Percentiles rank a stretch among this genome's conserved stretches.
Conservation (phyloP, 2,888 invertebrate species). For the Salpingus planirostris region DNA sequence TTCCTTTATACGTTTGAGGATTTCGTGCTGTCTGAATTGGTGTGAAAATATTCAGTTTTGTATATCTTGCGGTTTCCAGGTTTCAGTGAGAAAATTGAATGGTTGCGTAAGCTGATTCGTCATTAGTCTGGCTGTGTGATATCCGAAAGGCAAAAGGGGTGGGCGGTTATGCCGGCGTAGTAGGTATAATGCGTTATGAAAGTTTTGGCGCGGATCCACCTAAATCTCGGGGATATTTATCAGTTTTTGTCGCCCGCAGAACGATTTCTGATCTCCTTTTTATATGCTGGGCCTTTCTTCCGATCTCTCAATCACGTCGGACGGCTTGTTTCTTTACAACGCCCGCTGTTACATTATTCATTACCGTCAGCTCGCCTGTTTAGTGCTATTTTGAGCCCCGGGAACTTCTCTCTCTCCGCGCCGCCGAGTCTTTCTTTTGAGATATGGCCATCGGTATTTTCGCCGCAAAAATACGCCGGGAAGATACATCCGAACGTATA, state of each 20-base stretch:
- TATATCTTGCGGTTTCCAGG: too few relatives aligned
- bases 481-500: too few relatives aligned
- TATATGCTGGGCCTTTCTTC: conserved; percentile 42
- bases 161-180: conserved; percentile 2
- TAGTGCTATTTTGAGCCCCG: conserved; percentile 28
- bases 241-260: conserved; percentile 42
- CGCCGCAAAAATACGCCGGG: conserved; percentile 11
- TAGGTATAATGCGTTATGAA: conserved; percentile 25
- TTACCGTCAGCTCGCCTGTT: conserved; percentile 31
- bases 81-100: too few relatives aligned
- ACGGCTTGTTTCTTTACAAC: conserved; percentile 42
- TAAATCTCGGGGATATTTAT: conserved; percentile 42
- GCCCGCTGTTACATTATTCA: conserved; percentile 43
- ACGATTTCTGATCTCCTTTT: conserved; percentile 45
- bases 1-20: too few relatives aligned
- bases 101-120: too few relatives aligned
- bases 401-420: too few relatives aligned
- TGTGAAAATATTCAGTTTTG: too few relatives aligned
- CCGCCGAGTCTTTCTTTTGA: conserved; percentile 6
- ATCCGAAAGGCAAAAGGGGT: too few relatives aligned
- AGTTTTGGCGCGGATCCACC: conserved; percentile 27
- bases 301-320: conserved; percentile 43
- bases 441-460: conserved; percentile 12
- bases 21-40: too few relatives aligned
- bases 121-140: too few relatives aligned